phyloP scores from a whole-genome alignment of 2,797 vertebrate species.

The Thamnophis elegans region DNA sequence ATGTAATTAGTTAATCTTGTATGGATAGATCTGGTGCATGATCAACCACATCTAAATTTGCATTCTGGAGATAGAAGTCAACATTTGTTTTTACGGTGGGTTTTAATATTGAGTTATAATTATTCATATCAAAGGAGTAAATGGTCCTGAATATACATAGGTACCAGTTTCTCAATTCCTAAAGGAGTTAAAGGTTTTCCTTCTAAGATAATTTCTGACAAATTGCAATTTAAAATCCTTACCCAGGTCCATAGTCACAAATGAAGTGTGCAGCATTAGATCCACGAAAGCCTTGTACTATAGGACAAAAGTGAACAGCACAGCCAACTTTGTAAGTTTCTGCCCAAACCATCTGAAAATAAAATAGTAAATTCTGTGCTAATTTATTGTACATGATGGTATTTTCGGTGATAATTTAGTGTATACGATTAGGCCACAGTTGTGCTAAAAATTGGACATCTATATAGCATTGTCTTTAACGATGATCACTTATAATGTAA shows the following conservation, averaged over 20 bases:
- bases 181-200: background rate
- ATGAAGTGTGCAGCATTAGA: slow-evolving; percentile 69
- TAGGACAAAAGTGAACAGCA: slow-evolving; percentile 75
- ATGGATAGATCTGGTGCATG: background rate
- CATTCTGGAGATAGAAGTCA: background rate
- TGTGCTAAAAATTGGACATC: background rate
- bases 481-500: background rate
- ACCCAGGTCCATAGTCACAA: slow-evolving; percentile 83
- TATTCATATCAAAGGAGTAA: background rate
- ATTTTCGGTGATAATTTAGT: background rate
- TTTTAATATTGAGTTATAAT: background rate
- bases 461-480: background rate
- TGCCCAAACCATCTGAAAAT: slow-evolving; percentile 83
- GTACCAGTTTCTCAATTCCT: background rate
- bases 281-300: background rate
- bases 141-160: background rate
- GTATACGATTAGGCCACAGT: background rate
- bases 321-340: slow-evolving; percentile 83
- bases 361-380: background rate
- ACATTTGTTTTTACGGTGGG: background rate
- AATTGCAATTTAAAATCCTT: slow-evolving; percentile 56
- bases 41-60: background rate
- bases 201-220: background rate
- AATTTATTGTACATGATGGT: background rate
- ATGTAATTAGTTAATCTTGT: background rate